A percentile compares a stretch with the other conserved stretches of the same genome.
phyloP scores from a whole-genome alignment of 2,888 invertebrate genomes.

The Ophonus ardosiacus region DNA sequence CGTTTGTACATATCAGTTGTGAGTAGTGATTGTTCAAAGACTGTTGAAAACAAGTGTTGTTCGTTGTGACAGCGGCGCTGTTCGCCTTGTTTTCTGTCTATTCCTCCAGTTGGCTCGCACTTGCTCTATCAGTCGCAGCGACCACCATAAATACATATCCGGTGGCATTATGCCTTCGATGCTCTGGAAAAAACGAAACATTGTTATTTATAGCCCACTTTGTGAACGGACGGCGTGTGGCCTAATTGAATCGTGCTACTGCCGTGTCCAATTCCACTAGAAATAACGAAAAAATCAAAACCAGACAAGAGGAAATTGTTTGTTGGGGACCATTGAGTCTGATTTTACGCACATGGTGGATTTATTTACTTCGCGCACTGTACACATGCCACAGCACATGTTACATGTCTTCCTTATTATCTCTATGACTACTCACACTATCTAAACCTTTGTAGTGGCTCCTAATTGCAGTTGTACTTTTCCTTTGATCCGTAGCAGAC shows the following conservation, averaged over 20 bases:
- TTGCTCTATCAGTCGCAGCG: constrained; percentile 28
- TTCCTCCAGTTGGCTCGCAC: constrained; percentile 33
- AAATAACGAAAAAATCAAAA: constrained; percentile 62
- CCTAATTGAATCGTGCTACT: constrained; percentile 62
- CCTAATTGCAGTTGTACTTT: not conserved
- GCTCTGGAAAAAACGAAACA: constrained; percentile 46
- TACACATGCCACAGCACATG: not conserved
- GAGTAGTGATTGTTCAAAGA: not conserved
- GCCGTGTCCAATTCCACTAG: constrained; percentile 58
- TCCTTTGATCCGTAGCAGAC: not conserved
- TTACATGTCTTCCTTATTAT: not conserved
- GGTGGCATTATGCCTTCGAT: constrained; percentile 58
- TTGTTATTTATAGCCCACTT: constrained; percentile 61
- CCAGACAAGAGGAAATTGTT: constrained; percentile 54
- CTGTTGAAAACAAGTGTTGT: not conserved
- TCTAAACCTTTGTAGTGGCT: not conserved
- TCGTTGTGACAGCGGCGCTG: constrained; percentile 26
- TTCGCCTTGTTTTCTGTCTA: constrained; percentile 43
- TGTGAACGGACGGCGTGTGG: constrained; percentile 62
- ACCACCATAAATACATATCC: constrained; percentile 62
- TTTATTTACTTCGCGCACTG: not conserved
- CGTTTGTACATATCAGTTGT: not conserved
- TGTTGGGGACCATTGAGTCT: constrained; percentile 37
- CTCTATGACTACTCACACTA: not conserved
- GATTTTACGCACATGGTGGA: constrained; percentile 32